Evolutionary conservation across 2,888 invertebrate species (phyloP), one percentile per base, ranked within the genome.

Genomic region (Drosophila picticornis): DNA sequence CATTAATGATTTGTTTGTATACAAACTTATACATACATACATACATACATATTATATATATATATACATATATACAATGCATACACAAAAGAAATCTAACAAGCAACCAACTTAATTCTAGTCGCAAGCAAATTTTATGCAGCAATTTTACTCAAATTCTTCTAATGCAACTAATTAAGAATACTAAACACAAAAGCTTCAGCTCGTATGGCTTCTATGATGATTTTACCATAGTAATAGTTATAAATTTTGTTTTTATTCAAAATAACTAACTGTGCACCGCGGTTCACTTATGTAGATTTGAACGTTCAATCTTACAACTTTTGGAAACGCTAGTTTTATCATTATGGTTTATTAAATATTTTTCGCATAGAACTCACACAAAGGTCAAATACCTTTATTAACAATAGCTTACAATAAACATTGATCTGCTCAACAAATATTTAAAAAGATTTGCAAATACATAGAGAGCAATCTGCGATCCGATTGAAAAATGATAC

Each of bases 41-140:
- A 56, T 50, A 69, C 48, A 68, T 16, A 63, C 27, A 64, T 11
- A 64, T 63, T 43, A 68, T 16, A 63, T 22, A 64, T 11, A 64
- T 63, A 75, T 40, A 59, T 50, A 66, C 32, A 73, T 52, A 68
- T 40, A 68, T 58, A 72, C 36, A 71, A 59, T 55, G 59, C 57
- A 78, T 70, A 57, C 63, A 65, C 56, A 73, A 27, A 51, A 51
- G 62, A 77, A 83, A 78, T 77, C 67, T 69, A 73, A 79, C 59
- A 63, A 55, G 43, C 40, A 79, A 82, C 34, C 59, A 79, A 75
- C 72, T 69, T 82, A 77, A 83, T 73, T 87, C 87, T 88, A 88
- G 87, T 88, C 87, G 88, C 87, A 86, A 87, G 77, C 83, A 67
- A 80, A 71, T 77, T 83, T 77, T 60, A 79, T 82, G 83, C 83